Conservation (phyloP, 2,888 invertebrate genomes). For the Miltochrista miniata region DNA sequence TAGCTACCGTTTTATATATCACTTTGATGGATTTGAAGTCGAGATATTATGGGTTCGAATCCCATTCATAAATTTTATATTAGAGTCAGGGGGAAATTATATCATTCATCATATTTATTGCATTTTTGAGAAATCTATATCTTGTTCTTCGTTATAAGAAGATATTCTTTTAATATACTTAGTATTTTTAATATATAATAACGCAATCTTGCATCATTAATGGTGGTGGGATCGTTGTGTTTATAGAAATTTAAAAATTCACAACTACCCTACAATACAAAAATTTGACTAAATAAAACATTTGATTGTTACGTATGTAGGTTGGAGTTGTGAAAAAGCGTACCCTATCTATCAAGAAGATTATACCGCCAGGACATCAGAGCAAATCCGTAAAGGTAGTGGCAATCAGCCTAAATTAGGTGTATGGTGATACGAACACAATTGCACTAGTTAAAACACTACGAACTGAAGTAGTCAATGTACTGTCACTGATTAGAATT, state of each 20-base stretch:
- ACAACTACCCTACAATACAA: too few species aligned
- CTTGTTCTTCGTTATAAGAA: too few species aligned
- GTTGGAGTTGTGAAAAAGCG: constrained; percentile 76
- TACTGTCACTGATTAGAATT: neutral
- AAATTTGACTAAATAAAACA: constrained; percentile 21
- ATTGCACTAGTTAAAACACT: constrained; percentile 24
- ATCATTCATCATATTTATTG: neutral
- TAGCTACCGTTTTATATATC: constrained; percentile 18
- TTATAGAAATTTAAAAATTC: constrained; percentile 8
- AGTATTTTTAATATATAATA: too few species aligned
- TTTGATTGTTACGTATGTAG: constrained; percentile 60
- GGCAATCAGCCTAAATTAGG: constrained; percentile 35
- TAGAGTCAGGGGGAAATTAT: too few species aligned
- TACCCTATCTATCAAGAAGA: constrained; percentile 81
- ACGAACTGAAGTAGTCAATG: neutral
- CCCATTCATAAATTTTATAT: neutral
- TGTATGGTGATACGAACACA: constrained; percentile 67
- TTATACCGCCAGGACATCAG: constrained; percentile 71
- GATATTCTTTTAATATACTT: too few species aligned
- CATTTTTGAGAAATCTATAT: neutral
- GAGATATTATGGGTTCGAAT: neutral
- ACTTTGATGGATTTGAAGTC: neutral
- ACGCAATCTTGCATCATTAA: constrained; percentile 7
- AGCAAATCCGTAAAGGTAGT: constrained; percentile 69
- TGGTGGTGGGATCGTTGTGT: constrained; percentile 24